phyloP scores from a whole-genome alignment of 2,888 invertebrate genomes.

The Frankliniella fusca region DNA sequence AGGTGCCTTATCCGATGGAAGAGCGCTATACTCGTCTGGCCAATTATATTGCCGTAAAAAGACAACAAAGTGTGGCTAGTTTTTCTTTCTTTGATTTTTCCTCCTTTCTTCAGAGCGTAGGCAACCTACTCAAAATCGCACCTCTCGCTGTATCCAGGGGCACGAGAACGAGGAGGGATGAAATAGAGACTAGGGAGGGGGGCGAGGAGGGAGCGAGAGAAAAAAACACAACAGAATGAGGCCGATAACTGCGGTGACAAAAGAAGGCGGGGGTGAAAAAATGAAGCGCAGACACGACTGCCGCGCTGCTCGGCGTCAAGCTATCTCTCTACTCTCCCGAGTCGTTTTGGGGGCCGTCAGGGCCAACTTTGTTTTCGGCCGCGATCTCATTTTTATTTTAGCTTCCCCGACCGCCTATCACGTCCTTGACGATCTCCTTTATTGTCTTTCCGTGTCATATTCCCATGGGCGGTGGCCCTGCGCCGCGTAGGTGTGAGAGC shows the following conservation, averaged over 20 bases:
- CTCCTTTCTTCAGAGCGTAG: no score
- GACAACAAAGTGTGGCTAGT: no score
- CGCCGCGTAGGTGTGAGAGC: not conserved
- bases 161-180: no score
- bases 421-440: constrained; percentile 11
- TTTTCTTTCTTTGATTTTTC: no score
- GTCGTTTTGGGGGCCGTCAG: not conserved
- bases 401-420: not conserved
- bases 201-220: not conserved
- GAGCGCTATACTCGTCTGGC: no score
- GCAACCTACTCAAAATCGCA: no score
- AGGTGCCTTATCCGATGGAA: no score
- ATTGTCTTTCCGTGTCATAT: constrained; percentile 22
- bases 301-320: not conserved
- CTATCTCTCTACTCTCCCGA: not conserved
- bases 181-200: no score
- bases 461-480: not conserved
- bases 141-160: no score
- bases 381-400: no score
- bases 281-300: not conserved
- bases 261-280: not conserved
- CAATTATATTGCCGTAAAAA: no score
- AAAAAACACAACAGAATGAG: not conserved
- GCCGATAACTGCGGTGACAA: no score
- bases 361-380: not conserved